Percentiles rank a stretch among this genome's conserved stretches.
Conservation (phyloP, 2,888 invertebrate genomes). For the Hypercompe scribonia region DNA sequence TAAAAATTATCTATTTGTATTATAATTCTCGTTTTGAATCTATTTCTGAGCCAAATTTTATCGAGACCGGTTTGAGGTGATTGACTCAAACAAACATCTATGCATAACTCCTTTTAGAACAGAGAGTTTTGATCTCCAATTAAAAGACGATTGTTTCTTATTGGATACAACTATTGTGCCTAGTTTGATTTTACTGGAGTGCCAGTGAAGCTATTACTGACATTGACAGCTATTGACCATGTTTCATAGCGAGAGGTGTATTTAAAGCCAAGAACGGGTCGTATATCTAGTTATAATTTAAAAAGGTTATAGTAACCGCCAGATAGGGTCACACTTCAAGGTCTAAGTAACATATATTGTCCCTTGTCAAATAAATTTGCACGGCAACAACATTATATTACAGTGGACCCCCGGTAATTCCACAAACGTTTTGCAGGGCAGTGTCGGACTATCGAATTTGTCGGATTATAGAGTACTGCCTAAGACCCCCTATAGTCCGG, state of each 20-base stretch:
- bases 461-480: too few species aligned
- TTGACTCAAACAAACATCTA: too few species aligned
- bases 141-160: not conserved
- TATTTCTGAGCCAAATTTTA: too few species aligned
- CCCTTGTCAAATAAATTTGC: too few species aligned
- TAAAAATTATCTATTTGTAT: too few species aligned
- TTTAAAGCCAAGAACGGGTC: not conserved
- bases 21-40: too few species aligned
- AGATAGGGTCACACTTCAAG: not conserved
- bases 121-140: not conserved
- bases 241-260: not conserved
- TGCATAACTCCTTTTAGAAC: not conserved
- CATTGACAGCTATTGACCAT: not conserved
- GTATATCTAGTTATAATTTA: not conserved
- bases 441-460: too few species aligned
- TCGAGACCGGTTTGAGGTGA: too few species aligned
- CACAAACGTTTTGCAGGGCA: too few species aligned
- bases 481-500: too few species aligned
- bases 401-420: too few species aligned
- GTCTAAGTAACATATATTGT: not conserved
- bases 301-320: not conserved
- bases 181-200: slow-evolving; percentile 1
- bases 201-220: not conserved
- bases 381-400: too few species aligned
- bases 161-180: not conserved